Evolutionary conservation across 2,113 vertebrate species (phyloP).

Genomic region (Strix aluco): DNA sequence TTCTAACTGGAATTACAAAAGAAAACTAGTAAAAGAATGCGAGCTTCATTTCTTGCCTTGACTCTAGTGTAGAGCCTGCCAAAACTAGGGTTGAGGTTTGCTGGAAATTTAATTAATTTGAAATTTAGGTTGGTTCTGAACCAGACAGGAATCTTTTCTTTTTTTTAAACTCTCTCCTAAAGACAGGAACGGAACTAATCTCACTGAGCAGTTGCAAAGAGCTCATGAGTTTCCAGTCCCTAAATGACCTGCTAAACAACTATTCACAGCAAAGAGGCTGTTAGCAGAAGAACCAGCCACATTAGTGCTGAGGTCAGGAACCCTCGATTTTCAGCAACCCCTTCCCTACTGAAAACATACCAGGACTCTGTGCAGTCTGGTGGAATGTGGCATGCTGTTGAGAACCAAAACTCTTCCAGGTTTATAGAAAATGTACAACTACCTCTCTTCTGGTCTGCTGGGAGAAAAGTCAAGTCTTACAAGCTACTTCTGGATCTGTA

Average conservation of each 20-base stretch:
- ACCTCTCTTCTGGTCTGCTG: not conserved
- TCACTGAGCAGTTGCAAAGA: not conserved
- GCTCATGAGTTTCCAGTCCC: not conserved
- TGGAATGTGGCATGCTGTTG: not conserved
- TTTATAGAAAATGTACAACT: not conserved
- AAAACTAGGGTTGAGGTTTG: constrained; percentile 17
- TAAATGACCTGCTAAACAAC: constrained; percentile 3
- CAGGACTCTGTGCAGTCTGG: not conserved
- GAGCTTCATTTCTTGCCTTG: not conserved
- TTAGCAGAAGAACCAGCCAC: not conserved
- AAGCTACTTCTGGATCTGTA: not conserved
- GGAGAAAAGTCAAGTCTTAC: not conserved
- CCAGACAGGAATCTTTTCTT: not conserved
- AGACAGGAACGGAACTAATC: not conserved
- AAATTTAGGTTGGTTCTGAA: constrained; percentile 24
- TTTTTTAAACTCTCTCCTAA: not conserved
- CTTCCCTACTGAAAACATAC: not conserved
- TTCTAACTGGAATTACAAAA: not conserved
- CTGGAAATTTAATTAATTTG: constrained; percentile 30
- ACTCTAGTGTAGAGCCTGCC: not conserved
- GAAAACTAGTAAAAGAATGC: not conserved
- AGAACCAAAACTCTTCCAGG: not conserved
- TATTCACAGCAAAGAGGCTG: not conserved
- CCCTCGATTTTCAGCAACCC: not conserved
- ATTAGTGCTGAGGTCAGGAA: not conserved